These are phyloP conservation scores for Sogatella furcifera DNA, from an alignment of 1,140 invertebrate genomes.

Conservation along the genomic window DNA sequence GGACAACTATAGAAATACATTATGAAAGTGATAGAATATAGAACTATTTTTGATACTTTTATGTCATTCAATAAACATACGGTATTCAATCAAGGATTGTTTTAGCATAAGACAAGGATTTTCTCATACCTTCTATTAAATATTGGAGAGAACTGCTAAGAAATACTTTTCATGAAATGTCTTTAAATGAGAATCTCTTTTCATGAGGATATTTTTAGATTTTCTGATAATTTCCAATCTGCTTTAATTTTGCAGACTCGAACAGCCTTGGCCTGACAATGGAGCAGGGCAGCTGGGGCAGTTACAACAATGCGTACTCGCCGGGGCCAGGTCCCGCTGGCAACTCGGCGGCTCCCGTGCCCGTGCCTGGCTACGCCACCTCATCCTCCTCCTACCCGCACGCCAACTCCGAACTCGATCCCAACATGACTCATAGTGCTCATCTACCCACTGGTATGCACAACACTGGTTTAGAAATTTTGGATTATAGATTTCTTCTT, in stretches of 20 bases:
- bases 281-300: conserved; percentile 23
- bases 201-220: no score
- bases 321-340: conserved; percentile 12
- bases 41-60: no score
- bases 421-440: neutral
- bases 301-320: conserved; percentile 15
- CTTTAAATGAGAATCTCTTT: no score
- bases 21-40: no score
- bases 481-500: neutral
- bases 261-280: conserved; percentile 27
- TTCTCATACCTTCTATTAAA: no score
- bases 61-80: no score
- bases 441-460: neutral
- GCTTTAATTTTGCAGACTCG: conserved; percentile 28
- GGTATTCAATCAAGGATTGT: no score
- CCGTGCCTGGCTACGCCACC: conserved; percentile 22
- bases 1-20: no score
- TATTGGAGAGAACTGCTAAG: no score
- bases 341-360: conserved; percentile 5
- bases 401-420: neutral
- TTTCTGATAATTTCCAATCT: neutral
- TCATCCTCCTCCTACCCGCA: conserved; percentile 33
- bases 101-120: no score
- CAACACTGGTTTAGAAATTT: neutral
- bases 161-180: no score